These are phyloP conservation scores for Dicranocentrus wangi DNA, from an alignment of 2,888 invertebrate species.

Conservation along the genomic window DNA sequence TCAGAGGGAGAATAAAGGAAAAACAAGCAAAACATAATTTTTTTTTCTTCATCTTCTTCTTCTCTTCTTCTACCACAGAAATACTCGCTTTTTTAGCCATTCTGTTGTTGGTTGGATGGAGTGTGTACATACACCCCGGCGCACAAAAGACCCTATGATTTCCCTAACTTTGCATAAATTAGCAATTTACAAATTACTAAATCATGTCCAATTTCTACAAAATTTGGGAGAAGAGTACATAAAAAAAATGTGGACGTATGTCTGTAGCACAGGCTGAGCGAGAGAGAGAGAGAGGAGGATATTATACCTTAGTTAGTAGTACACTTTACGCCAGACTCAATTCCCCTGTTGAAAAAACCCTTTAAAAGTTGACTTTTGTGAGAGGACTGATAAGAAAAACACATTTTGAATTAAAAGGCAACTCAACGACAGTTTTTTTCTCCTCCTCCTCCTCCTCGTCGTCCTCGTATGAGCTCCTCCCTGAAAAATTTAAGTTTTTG, in stretches of 20 bases:
- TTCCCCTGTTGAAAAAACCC: background rate
- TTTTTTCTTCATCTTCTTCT: background rate
- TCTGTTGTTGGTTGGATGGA: background rate
- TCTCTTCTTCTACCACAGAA: background rate
- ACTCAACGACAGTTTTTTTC: too few species aligned
- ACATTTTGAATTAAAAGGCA: too few species aligned
- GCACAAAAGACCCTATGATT: constrained; percentile 21
- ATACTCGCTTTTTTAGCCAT: background rate
- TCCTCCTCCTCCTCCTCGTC: too few species aligned
- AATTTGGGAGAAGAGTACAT: constrained; percentile 10
- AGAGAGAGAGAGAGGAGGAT: too few species aligned
- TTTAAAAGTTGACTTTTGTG: background rate
- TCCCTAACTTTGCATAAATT: constrained; percentile 61
- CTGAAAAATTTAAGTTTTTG: too few species aligned
- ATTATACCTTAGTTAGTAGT: too few species aligned
- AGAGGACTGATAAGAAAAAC: too few species aligned
- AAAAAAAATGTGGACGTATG: background rate
- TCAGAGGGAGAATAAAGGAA: too few species aligned
- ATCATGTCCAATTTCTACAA: constrained; percentile 59
- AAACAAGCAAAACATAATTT: background rate
- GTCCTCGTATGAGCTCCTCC: too few species aligned
- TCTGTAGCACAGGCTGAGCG: too few species aligned
- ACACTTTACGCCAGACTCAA: too few species aligned
- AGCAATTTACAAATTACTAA: constrained; percentile 66
- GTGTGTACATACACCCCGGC: background rate